Evolutionary conservation across 2,797 vertebrate genomes (phyloP), one percentile per base, ranked within the genome.

Genomic region (Pampus argenteus): DNA sequence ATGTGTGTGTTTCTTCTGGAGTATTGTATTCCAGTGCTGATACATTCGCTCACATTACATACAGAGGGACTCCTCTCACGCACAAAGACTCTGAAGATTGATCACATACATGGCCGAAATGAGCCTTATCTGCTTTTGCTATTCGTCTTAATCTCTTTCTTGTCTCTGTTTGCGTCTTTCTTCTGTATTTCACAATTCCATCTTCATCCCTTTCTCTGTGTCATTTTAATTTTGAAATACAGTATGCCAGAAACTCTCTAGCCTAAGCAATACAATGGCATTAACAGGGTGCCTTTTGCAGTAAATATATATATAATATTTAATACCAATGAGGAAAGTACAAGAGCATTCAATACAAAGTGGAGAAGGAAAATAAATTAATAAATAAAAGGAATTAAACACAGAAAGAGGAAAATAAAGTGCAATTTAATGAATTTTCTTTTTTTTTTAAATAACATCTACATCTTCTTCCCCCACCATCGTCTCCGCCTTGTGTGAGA

Each of bases 191-290:
- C n/a, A 49, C 50, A 10, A 52, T 11, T 65, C 52, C 18, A 14
- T 52, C 11, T 26, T 59, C 18, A 31, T 42, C 61, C 7, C 45
- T 36, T 60, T 47, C 26, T 44, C 29, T 2, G 0, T 74, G 51
- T 76, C 66, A 54, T 59, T 83, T 65, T 36, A 63, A 80, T 79
- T 76, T 56, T 17, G n/a, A 71, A 62, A 71, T 74, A n/a, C n/a
- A n/a, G n/a, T n/a, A 40, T 26, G 58, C 18, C 58, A 64, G 20
- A 80, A 73, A 76, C 50, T 71, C 68, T 10, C 38, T 31, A 17
- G 55, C 20, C 61, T 50, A 72, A 76, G 68, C 71, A 62, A 40
- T 56, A 47, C 44, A 40, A 29, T 76, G 56, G 38, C 65, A 68
- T 71, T 70, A 75, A 72, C 34, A 13, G 40, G 25, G 29, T 66